Evolutionary conservation across 2,113 vertebrate species (phyloP).

Genomic region (Nannobrachium achirus): DNA sequence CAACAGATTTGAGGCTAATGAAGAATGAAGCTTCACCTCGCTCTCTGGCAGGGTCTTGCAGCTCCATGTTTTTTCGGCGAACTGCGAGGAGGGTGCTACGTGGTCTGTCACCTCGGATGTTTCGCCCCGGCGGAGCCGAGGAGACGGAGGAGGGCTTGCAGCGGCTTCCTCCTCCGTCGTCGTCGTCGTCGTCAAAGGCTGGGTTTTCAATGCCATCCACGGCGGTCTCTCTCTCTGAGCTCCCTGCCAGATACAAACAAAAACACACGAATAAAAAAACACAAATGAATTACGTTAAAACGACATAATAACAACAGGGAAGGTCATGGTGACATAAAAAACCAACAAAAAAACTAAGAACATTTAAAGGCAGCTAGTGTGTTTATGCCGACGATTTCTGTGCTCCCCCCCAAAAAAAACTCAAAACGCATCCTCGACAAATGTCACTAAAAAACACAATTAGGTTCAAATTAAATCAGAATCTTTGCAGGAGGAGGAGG

Average conservation of each 20-base stretch:
- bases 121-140: slow-evolving; percentile 81
- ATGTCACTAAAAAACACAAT: slow-evolving; percentile 97
- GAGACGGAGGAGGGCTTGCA: slow-evolving; percentile 82
- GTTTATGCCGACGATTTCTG: slow-evolving; percentile 80
- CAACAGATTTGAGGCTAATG: slow-evolving; percentile 84
- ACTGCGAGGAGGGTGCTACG: slow-evolving; percentile 90
- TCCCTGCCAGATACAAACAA: slow-evolving; percentile 64
- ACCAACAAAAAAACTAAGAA: slow-evolving; percentile 69
- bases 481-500: slow-evolving; percentile 82
- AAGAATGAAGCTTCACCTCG: slow-evolving; percentile 92
- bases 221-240: slow-evolving; percentile 75
- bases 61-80: slow-evolving; percentile 85
- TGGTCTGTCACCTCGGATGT: slow-evolving; percentile 87
- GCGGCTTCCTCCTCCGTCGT: slow-evolving; percentile 77
- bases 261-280: slow-evolving; percentile 49
- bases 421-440: slow-evolving; percentile 88
- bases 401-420: slow-evolving; percentile 79
- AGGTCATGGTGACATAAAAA: slow-evolving; percentile 76
- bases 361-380: slow-evolving; percentile 82
- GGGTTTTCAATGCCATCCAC: slow-evolving; percentile 86
- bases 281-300: slow-evolving; percentile 34
- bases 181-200: slow-evolving; percentile 71
- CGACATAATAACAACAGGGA: slow-evolving; percentile 73
- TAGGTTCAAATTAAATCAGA: slow-evolving; percentile 99
- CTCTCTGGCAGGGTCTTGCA: slow-evolving; percentile 84